phyloP scores from a whole-genome alignment of 2,888 invertebrate genomes.

The Beris chalybata region DNA sequence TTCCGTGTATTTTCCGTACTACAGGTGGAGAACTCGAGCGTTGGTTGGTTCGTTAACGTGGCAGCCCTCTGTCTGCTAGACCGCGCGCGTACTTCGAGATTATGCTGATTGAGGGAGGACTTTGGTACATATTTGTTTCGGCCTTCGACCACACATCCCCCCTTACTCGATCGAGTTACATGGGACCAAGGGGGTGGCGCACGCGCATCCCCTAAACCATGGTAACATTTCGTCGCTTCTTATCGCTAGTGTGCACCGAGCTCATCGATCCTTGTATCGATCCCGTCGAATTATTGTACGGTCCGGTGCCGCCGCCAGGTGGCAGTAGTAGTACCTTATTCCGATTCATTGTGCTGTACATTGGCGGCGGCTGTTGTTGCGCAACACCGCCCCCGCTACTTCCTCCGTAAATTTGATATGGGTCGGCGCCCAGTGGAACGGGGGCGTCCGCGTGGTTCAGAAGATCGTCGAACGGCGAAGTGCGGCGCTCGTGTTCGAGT shows the following conservation, averaged over 20 bases:
- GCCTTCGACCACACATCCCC: too few species aligned
- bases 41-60: too few species aligned
- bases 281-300: neutral
- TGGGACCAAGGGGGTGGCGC: too few species aligned
- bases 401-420: neutral
- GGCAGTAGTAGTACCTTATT: slow-evolving; percentile 9
- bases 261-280: slow-evolving; percentile 57
- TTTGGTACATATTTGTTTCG: too few species aligned
- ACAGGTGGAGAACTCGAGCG: too few species aligned
- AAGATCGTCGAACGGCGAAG: slow-evolving; percentile 37
- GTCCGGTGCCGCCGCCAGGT: slow-evolving; percentile 38
- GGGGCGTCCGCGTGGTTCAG: neutral
- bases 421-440: slow-evolving; percentile 48
- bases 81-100: too few species aligned
- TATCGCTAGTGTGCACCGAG: slow-evolving; percentile 57
- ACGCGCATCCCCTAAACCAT: slow-evolving; percentile 57
- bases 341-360: slow-evolving; percentile 53
- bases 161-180: too few species aligned
- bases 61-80: too few species aligned
- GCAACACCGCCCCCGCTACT: neutral
- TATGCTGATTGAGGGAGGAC: too few species aligned
- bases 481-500: slow-evolving; percentile 61
- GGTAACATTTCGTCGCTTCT: slow-evolving; percentile 63
- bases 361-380: slow-evolving; percentile 44
- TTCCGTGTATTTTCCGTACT: too few species aligned